These are phyloP conservation scores for Danio albolineatus DNA, from an alignment of 2,797 vertebrate genomes.

Conservation along the genomic window DNA sequence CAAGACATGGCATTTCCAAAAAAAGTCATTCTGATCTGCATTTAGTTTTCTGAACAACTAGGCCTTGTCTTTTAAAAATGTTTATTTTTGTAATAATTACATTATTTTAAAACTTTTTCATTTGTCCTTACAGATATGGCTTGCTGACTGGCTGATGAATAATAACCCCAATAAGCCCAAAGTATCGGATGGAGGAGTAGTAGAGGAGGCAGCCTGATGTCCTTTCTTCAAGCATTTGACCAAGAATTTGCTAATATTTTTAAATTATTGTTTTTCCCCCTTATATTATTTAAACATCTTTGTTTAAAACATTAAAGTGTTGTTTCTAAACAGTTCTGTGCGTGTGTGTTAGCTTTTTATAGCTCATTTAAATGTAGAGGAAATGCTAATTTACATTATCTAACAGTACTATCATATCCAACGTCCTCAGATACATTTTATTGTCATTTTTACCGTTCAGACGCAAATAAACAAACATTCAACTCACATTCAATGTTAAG, in stretches of 20 bases:
- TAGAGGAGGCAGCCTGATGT: slow-evolving; percentile 64
- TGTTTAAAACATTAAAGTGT: neutral
- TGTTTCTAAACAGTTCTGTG: neutral
- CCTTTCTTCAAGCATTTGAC: neutral
- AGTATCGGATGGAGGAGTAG: slow-evolving; percentile 65
- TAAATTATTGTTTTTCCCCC: neutral
- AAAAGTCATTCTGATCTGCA: neutral
- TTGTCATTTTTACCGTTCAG: neutral
- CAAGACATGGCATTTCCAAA: neutral
- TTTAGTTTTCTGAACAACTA: neutral
- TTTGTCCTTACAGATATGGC: slow-evolving; percentile 83
- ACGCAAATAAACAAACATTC: neutral
- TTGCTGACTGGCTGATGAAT: slow-evolving; percentile 92
- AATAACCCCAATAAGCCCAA: slow-evolving; percentile 90
- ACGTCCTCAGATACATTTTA: neutral
- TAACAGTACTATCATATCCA: neutral
- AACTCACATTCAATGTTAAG: neutral
- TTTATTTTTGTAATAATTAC: neutral
- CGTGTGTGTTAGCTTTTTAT: neutral
- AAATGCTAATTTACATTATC: neutral
- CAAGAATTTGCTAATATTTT: neutral
- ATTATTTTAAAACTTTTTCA: slow-evolving; percentile 4
- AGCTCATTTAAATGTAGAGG: neutral
- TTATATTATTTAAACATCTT: neutral
- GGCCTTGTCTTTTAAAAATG: neutral